Evolutionary conservation across 2,113 vertebrate genomes (phyloP).

Genomic region (Phaethon lepturus): DNA sequence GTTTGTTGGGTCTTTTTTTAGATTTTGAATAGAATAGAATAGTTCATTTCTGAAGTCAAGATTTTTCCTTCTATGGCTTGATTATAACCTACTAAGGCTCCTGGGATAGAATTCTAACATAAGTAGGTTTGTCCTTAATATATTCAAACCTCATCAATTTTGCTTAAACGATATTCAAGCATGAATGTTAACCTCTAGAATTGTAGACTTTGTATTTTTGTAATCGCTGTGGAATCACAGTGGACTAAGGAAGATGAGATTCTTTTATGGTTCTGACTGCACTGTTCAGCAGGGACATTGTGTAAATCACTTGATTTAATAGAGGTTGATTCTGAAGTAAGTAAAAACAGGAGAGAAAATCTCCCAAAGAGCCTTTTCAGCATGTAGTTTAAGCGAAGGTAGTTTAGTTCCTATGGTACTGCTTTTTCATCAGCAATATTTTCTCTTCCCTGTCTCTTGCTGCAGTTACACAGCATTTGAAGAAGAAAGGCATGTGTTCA

Average conservation of each 20-base stretch:
- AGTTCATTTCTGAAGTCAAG: neutral
- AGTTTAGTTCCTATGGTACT: neutral
- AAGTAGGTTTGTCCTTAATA: constrained; percentile 35
- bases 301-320: constrained; percentile 34
- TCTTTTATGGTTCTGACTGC: neutral
- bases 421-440: neutral
- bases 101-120: neutral
- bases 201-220: constrained; percentile 31
- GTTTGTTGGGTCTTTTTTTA: rapidly evolving
- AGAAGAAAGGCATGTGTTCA: neutral
- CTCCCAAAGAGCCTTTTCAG: neutral
- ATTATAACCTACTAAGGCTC: neutral
- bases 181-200: constrained; percentile 39
- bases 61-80: neutral
- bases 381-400: neutral
- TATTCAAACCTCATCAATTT: constrained; percentile 51
- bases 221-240: neutral
- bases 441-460: neutral
- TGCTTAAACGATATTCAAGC: constrained; percentile 44
- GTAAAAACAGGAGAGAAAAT: neutral
- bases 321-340: constrained; percentile 2
- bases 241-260: constrained; percentile 28
- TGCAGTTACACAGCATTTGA: neutral
- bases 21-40: neutral
- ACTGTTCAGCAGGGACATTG: neutral